Base-by-base conservation (phyloP, 1,140 invertebrate genomes). In the Latrodectus geometricus region DNA sequence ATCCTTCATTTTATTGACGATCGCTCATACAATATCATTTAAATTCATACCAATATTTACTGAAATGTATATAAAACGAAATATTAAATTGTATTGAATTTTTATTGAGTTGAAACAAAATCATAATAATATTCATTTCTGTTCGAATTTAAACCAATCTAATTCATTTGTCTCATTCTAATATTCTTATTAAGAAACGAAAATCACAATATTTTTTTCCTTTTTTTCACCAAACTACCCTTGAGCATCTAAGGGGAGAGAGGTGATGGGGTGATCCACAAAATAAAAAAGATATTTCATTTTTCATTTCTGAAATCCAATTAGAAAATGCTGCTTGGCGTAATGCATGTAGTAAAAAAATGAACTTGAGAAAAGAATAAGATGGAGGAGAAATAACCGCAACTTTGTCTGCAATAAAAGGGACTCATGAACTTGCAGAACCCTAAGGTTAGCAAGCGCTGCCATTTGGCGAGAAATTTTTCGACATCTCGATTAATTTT, bases 401-500 rank as follows among this genome's bases (percentile, higher is more conserved):
- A 15, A 2, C 54, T 56, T 81, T 65, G 23, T 76, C 9, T 70
- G 61, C 23, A 81, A 81, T 70, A 81, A 72, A 17, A 54, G 49
- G 68, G 49, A 54, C 69, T 72, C n/a, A 9, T 35, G 49, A 72
- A 72, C 68, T 81, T 17, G 49, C 11, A 70, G 70, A 81, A 72
- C 48, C 79, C 70, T 81, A 81, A 66, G 79, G 79, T 81, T 72
- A 48, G 21, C 4, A 52, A 21, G 49, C 21, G 11, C 21, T 81
- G 68, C 79, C 73, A 76, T 76, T 84, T 84, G 56, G 82, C 72
- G 82, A 66, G 82, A 84, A 84, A 84, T 65, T 84, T 84, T 84
- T 35, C 61, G 54, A 68, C 52, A 49, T 84, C 82, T 84, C 82
- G 73, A 84, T 84, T 84, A 84, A 84, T 84, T 84, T 84, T 84